phyloP scores from a whole-genome alignment of 2,113 vertebrate species.

The Cyrtonyx montezumae region DNA sequence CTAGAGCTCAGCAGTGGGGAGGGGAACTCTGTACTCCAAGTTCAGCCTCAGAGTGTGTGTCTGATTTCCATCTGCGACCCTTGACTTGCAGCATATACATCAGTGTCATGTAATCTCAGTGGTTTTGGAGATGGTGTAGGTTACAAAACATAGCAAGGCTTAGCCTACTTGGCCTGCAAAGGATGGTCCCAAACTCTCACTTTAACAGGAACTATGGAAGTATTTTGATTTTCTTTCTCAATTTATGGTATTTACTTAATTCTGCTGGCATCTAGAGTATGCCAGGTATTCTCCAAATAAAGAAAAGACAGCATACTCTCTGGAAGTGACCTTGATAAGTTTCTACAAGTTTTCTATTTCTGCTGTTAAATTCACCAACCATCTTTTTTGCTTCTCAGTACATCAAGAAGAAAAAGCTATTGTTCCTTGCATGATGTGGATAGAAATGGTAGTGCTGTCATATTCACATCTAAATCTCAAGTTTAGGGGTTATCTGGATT shows the following conservation, averaged over 20 bases:
- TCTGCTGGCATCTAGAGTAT: neutral
- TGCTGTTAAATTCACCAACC: neutral
- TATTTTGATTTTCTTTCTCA: neutral
- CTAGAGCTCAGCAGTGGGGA: neutral
- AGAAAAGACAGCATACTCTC: neutral
- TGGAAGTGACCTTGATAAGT: neutral
- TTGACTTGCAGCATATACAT: neutral
- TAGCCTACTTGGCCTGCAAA: neutral
- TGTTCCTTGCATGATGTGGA: neutral
- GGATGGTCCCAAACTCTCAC: neutral
- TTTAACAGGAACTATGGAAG: neutral
- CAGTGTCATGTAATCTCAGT: too few relatives aligned
- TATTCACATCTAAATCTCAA: neutral
- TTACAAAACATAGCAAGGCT: neutral
- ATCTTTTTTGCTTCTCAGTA: neutral
- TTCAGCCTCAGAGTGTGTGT: neutral
- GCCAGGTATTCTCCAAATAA: neutral
- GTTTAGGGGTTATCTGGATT: neutral
- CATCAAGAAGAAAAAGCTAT: neutral
- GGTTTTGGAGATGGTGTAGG: neutral
- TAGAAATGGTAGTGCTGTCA: neutral
- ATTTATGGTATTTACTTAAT: neutral
- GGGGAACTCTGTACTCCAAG: neutral
- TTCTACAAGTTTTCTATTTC: neutral
- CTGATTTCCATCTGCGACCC: neutral